Evolutionary conservation across 2,797 vertebrate genomes (phyloP).

Genomic region (Rhinophrynus dorsalis): DNA sequence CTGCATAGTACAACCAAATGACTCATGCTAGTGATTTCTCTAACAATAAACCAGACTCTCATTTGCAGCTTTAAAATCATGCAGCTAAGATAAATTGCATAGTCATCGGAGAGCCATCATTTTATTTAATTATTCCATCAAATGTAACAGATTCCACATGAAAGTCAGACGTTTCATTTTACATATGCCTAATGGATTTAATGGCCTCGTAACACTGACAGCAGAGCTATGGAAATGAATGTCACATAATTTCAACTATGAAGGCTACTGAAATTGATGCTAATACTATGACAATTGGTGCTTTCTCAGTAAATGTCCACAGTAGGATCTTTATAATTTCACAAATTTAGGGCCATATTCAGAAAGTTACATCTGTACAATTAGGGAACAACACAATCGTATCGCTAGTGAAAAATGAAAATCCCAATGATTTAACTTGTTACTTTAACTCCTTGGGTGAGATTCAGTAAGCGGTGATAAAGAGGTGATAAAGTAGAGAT

Average conservation of each 20-base stretch:
- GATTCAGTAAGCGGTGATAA: too few relatives aligned
- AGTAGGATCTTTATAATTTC: not conserved
- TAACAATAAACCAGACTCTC: conserved; percentile 27
- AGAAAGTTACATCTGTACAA: too few relatives aligned
- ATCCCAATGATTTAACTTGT: too few relatives aligned
- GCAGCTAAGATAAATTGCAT: conserved; percentile 31
- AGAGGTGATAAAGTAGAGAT: too few relatives aligned
- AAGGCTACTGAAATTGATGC: not conserved
- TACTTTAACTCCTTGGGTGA: too few relatives aligned
- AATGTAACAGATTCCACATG: conserved; percentile 27
- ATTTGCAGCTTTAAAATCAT: conserved; percentile 16
- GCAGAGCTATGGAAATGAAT: conserved; percentile 6
- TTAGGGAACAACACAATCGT: too few relatives aligned
- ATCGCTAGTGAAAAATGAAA: too few relatives aligned
- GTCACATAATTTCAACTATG: not conserved
- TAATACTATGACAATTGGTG: not conserved
- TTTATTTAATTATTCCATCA: conserved; percentile 44
- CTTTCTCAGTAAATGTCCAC: not conserved
- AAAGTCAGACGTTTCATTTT: conserved; percentile 18
- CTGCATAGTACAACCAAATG: conserved; percentile 19
- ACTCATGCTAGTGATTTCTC: conserved; percentile 12
- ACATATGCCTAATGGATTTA: conserved; percentile 20
- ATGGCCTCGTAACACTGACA: conserved; percentile 18
- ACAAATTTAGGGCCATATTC: not conserved
- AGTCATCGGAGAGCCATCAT: conserved; percentile 25